Base-by-base conservation (phyloP, 2,113 vertebrate species). In the Scatophagus argus region DNA sequence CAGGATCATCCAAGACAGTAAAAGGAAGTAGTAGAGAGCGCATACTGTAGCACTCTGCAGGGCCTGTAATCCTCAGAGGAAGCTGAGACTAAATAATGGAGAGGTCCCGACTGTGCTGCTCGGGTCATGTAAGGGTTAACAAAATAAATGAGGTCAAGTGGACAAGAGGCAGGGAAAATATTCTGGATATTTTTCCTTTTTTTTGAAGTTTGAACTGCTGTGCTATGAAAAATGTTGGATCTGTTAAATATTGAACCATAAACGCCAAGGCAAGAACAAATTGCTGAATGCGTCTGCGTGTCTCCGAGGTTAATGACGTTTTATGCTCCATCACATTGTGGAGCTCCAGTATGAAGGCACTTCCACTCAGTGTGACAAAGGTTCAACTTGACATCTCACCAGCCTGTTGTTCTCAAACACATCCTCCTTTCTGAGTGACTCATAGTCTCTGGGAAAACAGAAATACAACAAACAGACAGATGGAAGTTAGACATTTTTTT, bases 371-470 rank as follows among this genome's bases (percentile, higher is more conserved):
- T 21, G 2, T 11, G 19, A 67, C 47, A 62, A 71, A 36, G 56
- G 23, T 55, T 47, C 7, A 73, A 77, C 58, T 66, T 67, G 43
- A 66, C 66, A 60, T 67, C 97, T 96, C 93, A 99, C 98, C 97
- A 99, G 69, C 13, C 95, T 92, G 91, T 99, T 99, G 94, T 99
- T 99, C 84, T 98, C 96, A 0, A 96, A 99, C 85, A 99, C 87
- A 49, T 99, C 95, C 91, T 98, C 97, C 89, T 97, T 98, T 73
- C 90, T 96, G 79, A 99, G 96, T 12, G 95, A 93, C 55, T 90
- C 84, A 29, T 96, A 99, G 87, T 99, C 90, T 96, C 98, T 99
- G 93, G 38, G 76, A 84, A 87, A 63, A 84, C 74, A 87, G 27
- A 16, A 16, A 63, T 1, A 62, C 49, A 74, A 56, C n/a, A 13